A percentile compares a stretch with the other conserved stretches of the same genome.
Conservation (phyloP, 1,140 invertebrate species). For the Magallana ariakensis region DNA sequence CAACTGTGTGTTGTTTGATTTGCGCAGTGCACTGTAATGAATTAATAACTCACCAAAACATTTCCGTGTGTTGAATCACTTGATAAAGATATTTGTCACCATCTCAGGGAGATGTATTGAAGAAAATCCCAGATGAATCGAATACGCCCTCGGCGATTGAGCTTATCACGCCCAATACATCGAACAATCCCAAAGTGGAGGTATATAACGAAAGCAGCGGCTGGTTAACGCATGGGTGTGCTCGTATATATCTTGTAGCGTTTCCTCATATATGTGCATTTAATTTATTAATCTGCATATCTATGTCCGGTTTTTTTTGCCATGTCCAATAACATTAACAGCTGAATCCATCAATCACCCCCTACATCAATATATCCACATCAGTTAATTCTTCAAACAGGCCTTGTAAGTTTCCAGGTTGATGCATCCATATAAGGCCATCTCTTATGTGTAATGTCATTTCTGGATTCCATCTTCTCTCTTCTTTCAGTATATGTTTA, state of each 20-base stretch:
- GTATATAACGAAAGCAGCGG: slow-evolving; percentile 2
- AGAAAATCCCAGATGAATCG: slow-evolving; percentile 70
- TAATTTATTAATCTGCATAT: slow-evolving; percentile 40
- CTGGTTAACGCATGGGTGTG: slow-evolving; percentile 39
- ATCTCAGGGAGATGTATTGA: slow-evolving; percentile 71
- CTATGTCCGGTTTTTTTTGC: slow-evolving; percentile 8
- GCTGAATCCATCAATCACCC: slow-evolving; percentile 1
- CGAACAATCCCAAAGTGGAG: slow-evolving; percentile 18
- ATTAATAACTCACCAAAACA: not conserved
- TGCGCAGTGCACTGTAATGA: not conserved
- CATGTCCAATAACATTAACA: slow-evolving; percentile 36
- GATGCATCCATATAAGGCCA: too few species aligned
- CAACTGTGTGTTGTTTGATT: not conserved
- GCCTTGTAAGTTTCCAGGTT: not conserved
- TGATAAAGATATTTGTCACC: slow-evolving; percentile 36
- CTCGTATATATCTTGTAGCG: slow-evolving; percentile 37
- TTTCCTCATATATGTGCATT: slow-evolving; percentile 39
- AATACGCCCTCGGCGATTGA: slow-evolving; percentile 59
- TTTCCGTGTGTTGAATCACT: slow-evolving; percentile 30
- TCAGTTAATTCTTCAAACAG: not conserved
- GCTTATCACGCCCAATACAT: slow-evolving; percentile 47
- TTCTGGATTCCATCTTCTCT: not conserved
- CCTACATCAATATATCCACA: not conserved
- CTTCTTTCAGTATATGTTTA: not conserved
- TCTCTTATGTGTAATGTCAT: not conserved